Evolutionary conservation across 1,140 invertebrate species (phyloP).

Genomic region (Dreissena rostriformis): DNA sequence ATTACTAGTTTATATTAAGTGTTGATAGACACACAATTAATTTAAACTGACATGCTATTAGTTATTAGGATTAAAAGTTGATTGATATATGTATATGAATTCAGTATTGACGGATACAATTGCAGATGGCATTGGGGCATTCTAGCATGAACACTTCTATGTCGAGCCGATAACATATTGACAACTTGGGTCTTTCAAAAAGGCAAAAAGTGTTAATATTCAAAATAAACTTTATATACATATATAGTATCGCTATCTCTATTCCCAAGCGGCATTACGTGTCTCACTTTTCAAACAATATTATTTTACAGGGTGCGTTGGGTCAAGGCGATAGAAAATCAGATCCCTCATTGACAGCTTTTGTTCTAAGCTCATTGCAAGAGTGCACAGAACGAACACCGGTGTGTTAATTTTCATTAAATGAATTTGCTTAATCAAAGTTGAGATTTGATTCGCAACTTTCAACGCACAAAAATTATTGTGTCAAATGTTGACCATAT

Average conservation of each 20-base stretch:
- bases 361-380: not conserved
- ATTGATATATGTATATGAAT: too few species aligned
- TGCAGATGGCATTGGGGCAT: not conserved
- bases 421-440: too few species aligned
- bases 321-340: not conserved
- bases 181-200: not conserved
- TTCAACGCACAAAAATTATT: too few species aligned
- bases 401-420: not conserved
- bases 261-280: not conserved
- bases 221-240: not conserved
- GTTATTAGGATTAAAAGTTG: too few species aligned
- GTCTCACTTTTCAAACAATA: not conserved
- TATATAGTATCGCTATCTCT: not conserved
- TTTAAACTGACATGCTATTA: too few species aligned
- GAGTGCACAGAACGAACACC: not conserved
- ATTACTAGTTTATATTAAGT: too few species aligned
- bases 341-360: not conserved
- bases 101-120: not conserved
- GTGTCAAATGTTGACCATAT: too few species aligned
- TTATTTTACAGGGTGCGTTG: not conserved
- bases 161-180: not conserved
- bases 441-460: too few species aligned
- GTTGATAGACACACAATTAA: too few species aligned
- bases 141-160: not conserved
- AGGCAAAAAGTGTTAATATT: not conserved